These are phyloP conservation scores for Arbacia lixula DNA, from an alignment of 53 echinoderm and acorn worm genomes.

Conservation along the genomic window DNA sequence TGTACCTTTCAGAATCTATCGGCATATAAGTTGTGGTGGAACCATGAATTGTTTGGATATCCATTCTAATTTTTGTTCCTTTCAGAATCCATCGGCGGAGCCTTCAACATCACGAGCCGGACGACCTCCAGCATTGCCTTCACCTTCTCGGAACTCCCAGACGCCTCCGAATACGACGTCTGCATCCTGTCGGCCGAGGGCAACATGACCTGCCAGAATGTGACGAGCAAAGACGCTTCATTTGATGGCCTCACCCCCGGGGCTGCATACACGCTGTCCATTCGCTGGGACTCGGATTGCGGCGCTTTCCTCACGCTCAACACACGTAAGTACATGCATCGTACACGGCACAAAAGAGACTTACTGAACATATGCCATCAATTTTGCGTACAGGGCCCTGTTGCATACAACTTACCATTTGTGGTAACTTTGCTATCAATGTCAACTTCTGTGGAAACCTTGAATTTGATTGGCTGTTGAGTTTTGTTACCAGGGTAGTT, in stretches of 20 bases:
- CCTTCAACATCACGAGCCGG: slow-evolving; percentile 34
- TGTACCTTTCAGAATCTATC: too few species aligned
- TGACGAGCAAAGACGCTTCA: background rate
- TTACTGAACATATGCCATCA: too few species aligned
- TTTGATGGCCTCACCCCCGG: slow-evolving; percentile 12
- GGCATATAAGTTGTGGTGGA: too few species aligned
- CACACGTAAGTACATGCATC: slow-evolving; percentile 10
- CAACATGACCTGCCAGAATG: slow-evolving; percentile 26
- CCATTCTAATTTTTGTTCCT: too few species aligned
- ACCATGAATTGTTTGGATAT: too few species aligned
- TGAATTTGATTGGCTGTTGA: too few species aligned
- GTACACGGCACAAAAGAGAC: too few species aligned
- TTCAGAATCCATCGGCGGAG: slow-evolving; percentile 31
- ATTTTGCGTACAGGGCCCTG: too few species aligned
- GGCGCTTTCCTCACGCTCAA: slow-evolving; percentile 26
- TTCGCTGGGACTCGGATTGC: slow-evolving; percentile 30
- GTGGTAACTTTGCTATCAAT: too few species aligned
- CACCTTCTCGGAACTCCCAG: slow-evolving; percentile 16
- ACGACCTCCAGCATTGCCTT: slow-evolving; percentile 12
- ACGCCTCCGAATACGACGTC: slow-evolving; percentile 30
- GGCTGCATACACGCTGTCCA: slow-evolving; percentile 38
- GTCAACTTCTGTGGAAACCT: too few species aligned
- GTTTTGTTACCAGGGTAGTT: too few species aligned
- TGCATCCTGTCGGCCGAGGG: slow-evolving; percentile 19
- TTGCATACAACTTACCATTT: too few species aligned